A percentile compares a stretch with the other conserved stretches of the same genome.
phyloP scores from a whole-genome alignment of 2,888 invertebrate species.

The Ametastegia equiseti region DNA sequence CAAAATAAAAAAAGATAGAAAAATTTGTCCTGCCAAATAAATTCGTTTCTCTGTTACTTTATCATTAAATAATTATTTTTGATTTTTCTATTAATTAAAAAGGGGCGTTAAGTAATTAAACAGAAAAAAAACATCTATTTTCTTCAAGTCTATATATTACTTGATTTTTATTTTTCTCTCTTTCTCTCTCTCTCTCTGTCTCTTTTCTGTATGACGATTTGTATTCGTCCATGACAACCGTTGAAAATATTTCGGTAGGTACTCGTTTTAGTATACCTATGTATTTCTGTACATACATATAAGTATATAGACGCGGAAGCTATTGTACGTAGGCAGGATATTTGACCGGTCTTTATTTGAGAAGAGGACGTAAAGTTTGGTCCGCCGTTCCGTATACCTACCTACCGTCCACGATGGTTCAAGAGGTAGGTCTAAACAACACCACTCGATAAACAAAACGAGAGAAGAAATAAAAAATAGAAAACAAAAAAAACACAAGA shows the following conservation, averaged over 20 bases:
- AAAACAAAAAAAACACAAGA: not conserved
- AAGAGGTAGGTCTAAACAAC: slow-evolving; percentile 34
- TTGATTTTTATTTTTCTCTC: not conserved
- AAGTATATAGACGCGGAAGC: not conserved
- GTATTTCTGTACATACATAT: not conserved
- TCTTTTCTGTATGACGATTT: not conserved
- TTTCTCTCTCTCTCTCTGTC: not conserved
- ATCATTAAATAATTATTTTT: no score
- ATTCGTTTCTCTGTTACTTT: no score
- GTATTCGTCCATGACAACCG: not conserved
- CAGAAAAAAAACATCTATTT: no score
- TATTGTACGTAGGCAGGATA: slow-evolving; percentile 16
- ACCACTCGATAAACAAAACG: slow-evolving; percentile 10
- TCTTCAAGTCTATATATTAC: no score
- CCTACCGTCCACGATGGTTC: not conserved
- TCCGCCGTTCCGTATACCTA: no score
- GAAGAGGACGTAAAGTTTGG: slow-evolving; percentile 6
- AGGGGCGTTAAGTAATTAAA: no score
- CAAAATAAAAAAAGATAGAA: no score
- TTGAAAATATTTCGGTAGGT: not conserved
- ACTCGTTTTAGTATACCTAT: not conserved
- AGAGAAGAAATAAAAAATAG: not conserved
- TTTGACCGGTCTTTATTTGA: slow-evolving; percentile 32
- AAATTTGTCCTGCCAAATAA: no score
- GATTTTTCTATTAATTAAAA: no score